Evolutionary conservation across 53 echinoderm and acorn worm species (phyloP), one percentile per base, ranked within the genome.

Genomic region (Actinopyga echinites): DNA sequence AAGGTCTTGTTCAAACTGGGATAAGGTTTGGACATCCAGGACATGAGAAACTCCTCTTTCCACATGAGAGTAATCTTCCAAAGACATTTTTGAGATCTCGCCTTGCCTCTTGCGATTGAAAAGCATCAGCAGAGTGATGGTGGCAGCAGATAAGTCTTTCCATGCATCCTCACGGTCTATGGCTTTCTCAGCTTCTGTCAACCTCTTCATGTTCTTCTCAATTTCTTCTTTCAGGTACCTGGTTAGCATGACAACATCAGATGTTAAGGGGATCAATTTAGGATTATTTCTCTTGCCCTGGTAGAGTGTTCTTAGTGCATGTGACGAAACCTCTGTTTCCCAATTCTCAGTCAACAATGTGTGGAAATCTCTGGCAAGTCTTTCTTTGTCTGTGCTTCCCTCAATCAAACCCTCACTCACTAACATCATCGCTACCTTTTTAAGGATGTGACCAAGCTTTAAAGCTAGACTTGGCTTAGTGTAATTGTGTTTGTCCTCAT

Each of bases 261-360:
- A 35, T 55, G 89, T 85, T 30, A 89, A 54, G 33, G 89, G 89
- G 30, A 89, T 57, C 33, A 89, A 62, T 52, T 89, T 89, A 22
- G 89, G 86, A 53, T 87, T 82, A 49, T 87, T 90, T 58, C 86
- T 90, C 55, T 84, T 83, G 23, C 44, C 67, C 38, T 83, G 83
- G 57, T 83, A 84, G 31, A 91, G 79, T 20, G 91, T 91, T 64
- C 87, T 73, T 34, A 83, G 61, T 45, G 87, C 87, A 87, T 87
- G 78, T 67, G 56, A 45, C 64, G 91, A 91, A 15, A 91, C 84
- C 42, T 87, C 87, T 26, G 23, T 34, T 22, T 87, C 87, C 91
- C 87, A 90, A 65, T 90, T 86, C 60, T 85, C 64, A 24, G 69
- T 82, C n/a, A 65, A 36, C 6, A 90, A 67, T 26, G 75, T 71